Evolutionary conservation across 2,888 invertebrate species (phyloP).

Genomic region (Eudasyphora cyanicolor): DNA sequence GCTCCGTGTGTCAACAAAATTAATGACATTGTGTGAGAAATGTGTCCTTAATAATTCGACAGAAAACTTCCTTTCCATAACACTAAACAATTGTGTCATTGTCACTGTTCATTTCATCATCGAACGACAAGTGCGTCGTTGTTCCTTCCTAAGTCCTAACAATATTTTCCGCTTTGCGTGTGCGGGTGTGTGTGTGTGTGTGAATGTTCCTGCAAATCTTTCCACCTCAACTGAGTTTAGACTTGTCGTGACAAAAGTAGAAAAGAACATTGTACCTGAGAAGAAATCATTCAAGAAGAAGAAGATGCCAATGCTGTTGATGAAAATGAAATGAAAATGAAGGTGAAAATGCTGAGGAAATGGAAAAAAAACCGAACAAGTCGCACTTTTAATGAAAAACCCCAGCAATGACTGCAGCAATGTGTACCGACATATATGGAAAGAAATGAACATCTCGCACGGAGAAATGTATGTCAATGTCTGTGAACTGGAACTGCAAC

Average conservation of each 20-base stretch:
- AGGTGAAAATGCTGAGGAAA: slow-evolving; percentile 54
- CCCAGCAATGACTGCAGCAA: slow-evolving; percentile 17
- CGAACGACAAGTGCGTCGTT: background rate
- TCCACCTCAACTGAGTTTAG: slow-evolving; percentile 5
- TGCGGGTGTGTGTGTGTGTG: background rate
- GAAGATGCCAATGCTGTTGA: background rate
- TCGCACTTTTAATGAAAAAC: slow-evolving; percentile 58
- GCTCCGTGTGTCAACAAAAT: too few relatives aligned
- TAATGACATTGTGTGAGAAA: too few relatives aligned
- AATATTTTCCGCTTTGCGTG: too few relatives aligned
- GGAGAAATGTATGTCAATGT: slow-evolving; percentile 63
- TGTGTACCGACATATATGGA: background rate
- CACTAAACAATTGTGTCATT: background rate
- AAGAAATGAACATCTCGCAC: background rate
- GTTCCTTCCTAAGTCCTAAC: background rate
- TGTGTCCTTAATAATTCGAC: too few relatives aligned
- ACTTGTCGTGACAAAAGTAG: slow-evolving; percentile 25
- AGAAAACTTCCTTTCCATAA: background rate
- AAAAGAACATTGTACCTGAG: too few relatives aligned
- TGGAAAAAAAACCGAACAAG: slow-evolving; percentile 46
- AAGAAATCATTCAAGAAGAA: background rate
- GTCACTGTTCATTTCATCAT: background rate
- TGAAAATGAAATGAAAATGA: background rate
- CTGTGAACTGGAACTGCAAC: slow-evolving; percentile 65
- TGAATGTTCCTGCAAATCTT: background rate